Percentiles rank a stretch among this genome's conserved stretches.
Conservation (phyloP, 2,888 invertebrate species). For the Tetanocera ferruginea region DNA sequence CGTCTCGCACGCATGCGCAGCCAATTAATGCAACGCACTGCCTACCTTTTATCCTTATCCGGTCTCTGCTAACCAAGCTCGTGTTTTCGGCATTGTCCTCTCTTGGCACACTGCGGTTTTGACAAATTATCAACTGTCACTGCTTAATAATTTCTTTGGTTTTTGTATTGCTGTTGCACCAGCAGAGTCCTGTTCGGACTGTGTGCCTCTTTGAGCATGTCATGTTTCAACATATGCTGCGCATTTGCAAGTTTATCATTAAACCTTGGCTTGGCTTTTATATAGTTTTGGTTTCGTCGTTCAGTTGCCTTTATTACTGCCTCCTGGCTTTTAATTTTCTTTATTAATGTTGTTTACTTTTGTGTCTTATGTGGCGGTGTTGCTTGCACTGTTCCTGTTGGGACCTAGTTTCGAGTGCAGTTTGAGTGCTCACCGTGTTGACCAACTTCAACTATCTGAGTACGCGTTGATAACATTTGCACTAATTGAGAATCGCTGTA, state of each 20-base stretch:
- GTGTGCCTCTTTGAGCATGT: background rate
- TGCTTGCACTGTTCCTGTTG: background rate
- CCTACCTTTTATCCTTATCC: slow-evolving; percentile 36
- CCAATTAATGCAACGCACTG: slow-evolving; percentile 11
- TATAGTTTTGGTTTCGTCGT: slow-evolving; percentile 50
- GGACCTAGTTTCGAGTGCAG: background rate
- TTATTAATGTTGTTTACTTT: slow-evolving; percentile 40
- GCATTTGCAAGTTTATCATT: slow-evolving; percentile 29
- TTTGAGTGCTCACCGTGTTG: background rate
- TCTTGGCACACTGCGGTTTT: slow-evolving; percentile 52
- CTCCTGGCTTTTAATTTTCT: slow-evolving; percentile 17
- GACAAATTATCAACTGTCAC: slow-evolving; percentile 68
- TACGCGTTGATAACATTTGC: slow-evolving; percentile 56
- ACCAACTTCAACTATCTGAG: slow-evolving; percentile 58
- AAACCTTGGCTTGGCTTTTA: slow-evolving; percentile 49
- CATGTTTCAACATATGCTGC: slow-evolving; percentile 7
- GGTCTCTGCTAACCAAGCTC: slow-evolving; percentile 15
- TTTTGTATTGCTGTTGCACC: slow-evolving; percentile 35
- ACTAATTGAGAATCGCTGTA: slow-evolving; percentile 68
- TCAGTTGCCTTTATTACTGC: background rate
- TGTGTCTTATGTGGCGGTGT: slow-evolving; percentile 38
- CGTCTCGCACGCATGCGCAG: slow-evolving; percentile 28
- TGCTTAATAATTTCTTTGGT: slow-evolving; percentile 53
- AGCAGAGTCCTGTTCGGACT: too few relatives aligned
- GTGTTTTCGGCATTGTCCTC: slow-evolving; percentile 34